Percentiles rank a stretch among this genome's conserved stretches.
These are phyloP conservation scores for Gila robusta DNA, from an alignment of 2,797 vertebrate genomes.

Conservation along the genomic window DNA sequence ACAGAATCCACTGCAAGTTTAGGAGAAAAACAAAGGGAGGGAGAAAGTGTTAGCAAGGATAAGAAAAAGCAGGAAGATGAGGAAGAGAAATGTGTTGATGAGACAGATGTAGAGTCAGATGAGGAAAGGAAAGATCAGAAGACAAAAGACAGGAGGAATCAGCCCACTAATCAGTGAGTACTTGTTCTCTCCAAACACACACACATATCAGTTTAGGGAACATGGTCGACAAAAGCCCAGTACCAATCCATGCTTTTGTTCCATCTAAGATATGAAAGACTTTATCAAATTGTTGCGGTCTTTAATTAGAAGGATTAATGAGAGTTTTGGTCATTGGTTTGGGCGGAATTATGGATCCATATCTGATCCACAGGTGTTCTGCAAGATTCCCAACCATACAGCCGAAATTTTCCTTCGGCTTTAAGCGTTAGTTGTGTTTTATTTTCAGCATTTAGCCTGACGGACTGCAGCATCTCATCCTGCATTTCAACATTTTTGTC, in stretches of 20 bases:
- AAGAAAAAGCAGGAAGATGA: slow-evolving; percentile 61
- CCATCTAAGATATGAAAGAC: slow-evolving; percentile 10
- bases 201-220: slow-evolving; percentile 10
- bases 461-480: neutral
- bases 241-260: slow-evolving; percentile 10
- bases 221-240: slow-evolving; percentile 16
- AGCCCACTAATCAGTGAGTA: slow-evolving; percentile 82
- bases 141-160: slow-evolving; percentile 74
- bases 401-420: slow-evolving; percentile 17
- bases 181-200: slow-evolving; percentile 58
- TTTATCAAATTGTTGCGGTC: neutral
- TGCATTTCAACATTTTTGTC: neutral
- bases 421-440: slow-evolving; percentile 23
- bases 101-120: slow-evolving; percentile 79
- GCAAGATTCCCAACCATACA: slow-evolving; percentile 21
- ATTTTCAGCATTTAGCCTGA: slow-evolving; percentile 30
- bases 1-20: slow-evolving; percentile 63
- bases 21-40: slow-evolving; percentile 66
- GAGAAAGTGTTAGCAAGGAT: slow-evolving; percentile 64
- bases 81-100: slow-evolving; percentile 78
- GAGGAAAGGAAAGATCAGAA: slow-evolving; percentile 67
- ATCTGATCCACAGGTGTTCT: slow-evolving; percentile 13
- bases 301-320: slow-evolving; percentile 2
- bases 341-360: neutral
- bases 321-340: neutral